These are phyloP conservation scores for Himalopsyche anomala DNA, from an alignment of 2,888 invertebrate genomes.

Conservation along the genomic window DNA sequence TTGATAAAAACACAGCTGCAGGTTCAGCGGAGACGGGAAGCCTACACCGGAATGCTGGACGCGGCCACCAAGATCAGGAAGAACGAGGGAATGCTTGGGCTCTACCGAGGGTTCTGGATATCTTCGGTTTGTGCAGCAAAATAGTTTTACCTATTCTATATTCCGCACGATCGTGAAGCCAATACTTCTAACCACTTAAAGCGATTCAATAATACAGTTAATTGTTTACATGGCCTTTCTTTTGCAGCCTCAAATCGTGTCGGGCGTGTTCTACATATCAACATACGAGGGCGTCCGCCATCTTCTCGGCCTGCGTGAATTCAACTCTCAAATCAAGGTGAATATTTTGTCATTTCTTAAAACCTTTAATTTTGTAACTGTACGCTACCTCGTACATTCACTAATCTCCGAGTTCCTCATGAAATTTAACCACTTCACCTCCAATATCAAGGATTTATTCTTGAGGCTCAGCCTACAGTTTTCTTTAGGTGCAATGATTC, in stretches of 20 bases:
- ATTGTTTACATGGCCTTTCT: neutral
- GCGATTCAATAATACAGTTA: no score
- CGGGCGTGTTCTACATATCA: conserved; percentile 93
- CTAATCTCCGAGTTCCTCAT: no score
- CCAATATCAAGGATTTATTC: no score
- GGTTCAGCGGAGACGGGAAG: conserved; percentile 87
- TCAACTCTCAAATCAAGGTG: conserved; percentile 79
- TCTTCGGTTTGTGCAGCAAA: conserved; percentile 80
- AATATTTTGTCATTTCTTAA: conserved; percentile 28
- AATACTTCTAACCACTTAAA: no score
- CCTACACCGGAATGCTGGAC: conserved; percentile 92
- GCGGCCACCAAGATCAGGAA: conserved; percentile 91
- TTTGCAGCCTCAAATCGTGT: conserved; percentile 83
- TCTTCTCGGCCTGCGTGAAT: conserved; percentile 81
- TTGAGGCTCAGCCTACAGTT: no score
- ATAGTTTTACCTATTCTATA: neutral
- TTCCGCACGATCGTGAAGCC: no score
- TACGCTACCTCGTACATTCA: no score
- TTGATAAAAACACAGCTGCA: conserved; percentile 96
- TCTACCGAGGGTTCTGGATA: conserved; percentile 97
- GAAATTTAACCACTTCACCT: no score
- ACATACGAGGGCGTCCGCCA: conserved; percentile 95
- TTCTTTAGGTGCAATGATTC: no score
- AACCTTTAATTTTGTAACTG: no score
- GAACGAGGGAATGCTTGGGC: conserved; percentile 89